phyloP scores from a whole-genome alignment of 2,888 invertebrate species.

The Apodemia duryi region DNA sequence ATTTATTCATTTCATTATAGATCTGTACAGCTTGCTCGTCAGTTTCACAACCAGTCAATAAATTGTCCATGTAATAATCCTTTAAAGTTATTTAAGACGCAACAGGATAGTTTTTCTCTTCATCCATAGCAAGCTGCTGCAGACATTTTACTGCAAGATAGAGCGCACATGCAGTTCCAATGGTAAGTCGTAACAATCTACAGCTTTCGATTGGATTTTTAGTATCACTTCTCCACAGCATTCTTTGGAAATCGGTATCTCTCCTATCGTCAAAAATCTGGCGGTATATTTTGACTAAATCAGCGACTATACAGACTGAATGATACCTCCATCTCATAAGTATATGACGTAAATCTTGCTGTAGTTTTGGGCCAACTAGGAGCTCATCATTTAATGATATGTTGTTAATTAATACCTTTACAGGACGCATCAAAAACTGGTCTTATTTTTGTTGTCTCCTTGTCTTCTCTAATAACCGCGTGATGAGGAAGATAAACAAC shows the following conservation, averaged over 20 bases:
- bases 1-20: constrained; percentile 28
- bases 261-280: neutral
- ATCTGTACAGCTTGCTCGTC: constrained; percentile 28
- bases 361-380: neutral
- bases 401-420: neutral
- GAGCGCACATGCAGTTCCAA: constrained; percentile 24
- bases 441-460: neutral
- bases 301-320: constrained; percentile 6
- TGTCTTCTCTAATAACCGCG: neutral
- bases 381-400: neutral
- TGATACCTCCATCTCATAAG: constrained; percentile 1
- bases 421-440: neutral
- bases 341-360: neutral
- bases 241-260: constrained; percentile 5
- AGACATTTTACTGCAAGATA: constrained; percentile 30
- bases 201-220: neutral
- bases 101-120: constrained; percentile 21
- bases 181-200: constrained; percentile 75
- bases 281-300: constrained; percentile 8
- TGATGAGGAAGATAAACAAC: neutral
- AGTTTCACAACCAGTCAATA: constrained; percentile 30
- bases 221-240: neutral
- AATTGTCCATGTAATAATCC: constrained; percentile 32
- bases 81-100: constrained; percentile 18
- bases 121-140: constrained; percentile 27